phyloP scores from a whole-genome alignment of 2,888 invertebrate genomes.

The Ischnus inquisitorius region DNA sequence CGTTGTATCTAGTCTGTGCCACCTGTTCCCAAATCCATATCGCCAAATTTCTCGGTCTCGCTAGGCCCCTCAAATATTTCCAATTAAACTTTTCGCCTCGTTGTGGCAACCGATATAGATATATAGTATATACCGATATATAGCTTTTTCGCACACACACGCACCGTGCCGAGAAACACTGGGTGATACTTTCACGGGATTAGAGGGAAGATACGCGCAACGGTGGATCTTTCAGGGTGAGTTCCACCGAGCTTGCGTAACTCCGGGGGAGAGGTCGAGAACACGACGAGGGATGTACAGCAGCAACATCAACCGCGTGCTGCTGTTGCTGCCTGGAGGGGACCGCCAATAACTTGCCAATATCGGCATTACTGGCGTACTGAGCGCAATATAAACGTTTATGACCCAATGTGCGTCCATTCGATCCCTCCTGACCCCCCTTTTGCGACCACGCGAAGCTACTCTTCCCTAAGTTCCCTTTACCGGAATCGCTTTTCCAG shows the following conservation, averaged over 20 bases:
- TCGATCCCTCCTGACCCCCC: conserved; percentile 73
- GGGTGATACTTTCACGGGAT: conserved; percentile 77
- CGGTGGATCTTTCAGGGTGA: conserved; percentile 37
- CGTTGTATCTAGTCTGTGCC: conserved; percentile 60
- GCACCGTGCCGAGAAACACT: conserved; percentile 27
- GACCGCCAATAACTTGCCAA: conserved; percentile 84
- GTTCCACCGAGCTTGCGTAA: conserved; percentile 51
- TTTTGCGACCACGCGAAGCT: conserved; percentile 68
- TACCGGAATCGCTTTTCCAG: conserved; percentile 66
- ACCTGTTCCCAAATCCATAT: conserved; percentile 71
- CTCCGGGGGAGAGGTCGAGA: conserved; percentile 66
- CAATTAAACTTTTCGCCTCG: conserved; percentile 80
- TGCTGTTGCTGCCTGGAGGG: conserved; percentile 64
- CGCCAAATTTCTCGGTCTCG: conserved; percentile 60
- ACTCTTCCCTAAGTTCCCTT: conserved; percentile 58
- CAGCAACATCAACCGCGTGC: conserved; percentile 54
- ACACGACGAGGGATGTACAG: conserved; percentile 66
- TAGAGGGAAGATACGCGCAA: conserved; percentile 74
- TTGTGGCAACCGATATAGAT: conserved; percentile 36
- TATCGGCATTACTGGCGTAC: conserved; percentile 83
- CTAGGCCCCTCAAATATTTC: conserved; percentile 75
- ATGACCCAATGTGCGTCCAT: conserved; percentile 82
- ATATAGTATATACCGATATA: too few relatives aligned
- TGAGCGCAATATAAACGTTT: conserved; percentile 85
- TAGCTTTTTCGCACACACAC: conserved; percentile 35